Evolutionary conservation across 2,888 invertebrate species (phyloP).

Genomic region (Oscheius sp.): DNA sequence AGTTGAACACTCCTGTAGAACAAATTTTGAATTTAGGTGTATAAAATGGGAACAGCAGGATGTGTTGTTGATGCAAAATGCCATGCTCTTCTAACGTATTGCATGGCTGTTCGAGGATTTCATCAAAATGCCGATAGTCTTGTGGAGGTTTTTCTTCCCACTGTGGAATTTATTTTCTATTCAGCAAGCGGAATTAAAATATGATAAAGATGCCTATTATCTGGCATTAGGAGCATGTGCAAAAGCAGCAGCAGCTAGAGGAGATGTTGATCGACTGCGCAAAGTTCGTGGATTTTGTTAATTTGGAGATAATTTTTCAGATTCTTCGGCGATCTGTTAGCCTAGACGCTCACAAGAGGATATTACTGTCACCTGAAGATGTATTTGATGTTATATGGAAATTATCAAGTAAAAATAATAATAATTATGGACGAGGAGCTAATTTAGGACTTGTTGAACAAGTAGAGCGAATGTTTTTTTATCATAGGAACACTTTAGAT

Average conservation of each 20-base stretch:
- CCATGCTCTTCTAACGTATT: slow-evolving; percentile 52
- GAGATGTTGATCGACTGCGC: slow-evolving; percentile 48
- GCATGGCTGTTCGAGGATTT: slow-evolving; percentile 49
- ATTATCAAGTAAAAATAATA: slow-evolving; percentile 38
- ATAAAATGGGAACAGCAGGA: slow-evolving; percentile 55
- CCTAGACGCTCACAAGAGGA: slow-evolving; percentile 35
- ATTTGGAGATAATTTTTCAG: slow-evolving; percentile 14
- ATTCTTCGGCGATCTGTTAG: slow-evolving; percentile 44
- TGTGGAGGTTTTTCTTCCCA: slow-evolving; percentile 42
- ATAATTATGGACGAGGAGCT: slow-evolving; percentile 14
- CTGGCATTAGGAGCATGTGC: slow-evolving; percentile 53
- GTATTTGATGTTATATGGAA: slow-evolving; percentile 59
- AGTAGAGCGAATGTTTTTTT: slow-evolving; percentile 21
- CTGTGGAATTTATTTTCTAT: neutral
- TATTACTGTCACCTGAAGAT: slow-evolving; percentile 43
- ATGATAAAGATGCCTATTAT: slow-evolving; percentile 39
- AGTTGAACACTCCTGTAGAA: neutral
- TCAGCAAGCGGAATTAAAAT: slow-evolving; percentile 49
- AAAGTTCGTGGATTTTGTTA: no score
- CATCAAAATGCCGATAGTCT: slow-evolving; percentile 56
- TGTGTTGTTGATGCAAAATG: slow-evolving; percentile 50
- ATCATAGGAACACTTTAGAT: slow-evolving; percentile 42
- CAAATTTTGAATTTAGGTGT: slow-evolving; percentile 20
- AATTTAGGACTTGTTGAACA: slow-evolving; percentile 47
- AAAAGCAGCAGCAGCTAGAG: slow-evolving; percentile 50